phyloP scores from a whole-genome alignment of 2,113 vertebrate genomes.

The Trachemys scripta region DNA sequence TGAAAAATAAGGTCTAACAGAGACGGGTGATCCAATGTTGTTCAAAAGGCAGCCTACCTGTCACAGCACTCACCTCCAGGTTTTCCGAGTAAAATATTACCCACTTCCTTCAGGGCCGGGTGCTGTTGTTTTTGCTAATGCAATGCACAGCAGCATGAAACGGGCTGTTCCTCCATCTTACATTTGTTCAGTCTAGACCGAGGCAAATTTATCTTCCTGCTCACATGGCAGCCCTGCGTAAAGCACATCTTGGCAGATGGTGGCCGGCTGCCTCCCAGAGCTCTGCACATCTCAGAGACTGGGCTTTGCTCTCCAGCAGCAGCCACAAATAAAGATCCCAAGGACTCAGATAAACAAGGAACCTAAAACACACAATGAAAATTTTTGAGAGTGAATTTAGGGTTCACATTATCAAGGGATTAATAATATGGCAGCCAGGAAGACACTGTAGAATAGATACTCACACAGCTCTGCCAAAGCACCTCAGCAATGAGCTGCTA shows the following conservation, averaged over 20 bases:
- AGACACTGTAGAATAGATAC: neutral
- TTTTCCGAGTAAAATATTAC: constrained; percentile 37
- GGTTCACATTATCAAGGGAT: constrained; percentile 37
- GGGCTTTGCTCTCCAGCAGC: constrained; percentile 22
- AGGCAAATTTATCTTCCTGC: neutral
- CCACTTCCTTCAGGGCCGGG: neutral
- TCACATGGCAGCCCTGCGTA: neutral
- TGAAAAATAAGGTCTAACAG: neutral
- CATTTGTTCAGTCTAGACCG: neutral
- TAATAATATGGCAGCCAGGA: neutral
- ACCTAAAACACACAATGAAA: neutral
- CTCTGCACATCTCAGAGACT: constrained; percentile 1
- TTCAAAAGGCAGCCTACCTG: neutral
- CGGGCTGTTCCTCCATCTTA: accelerated
- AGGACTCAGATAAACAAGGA: constrained; percentile 48
- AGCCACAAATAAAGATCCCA: neutral
- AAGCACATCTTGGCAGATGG: accelerated
- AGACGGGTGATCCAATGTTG: neutral
- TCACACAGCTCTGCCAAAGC: neutral
- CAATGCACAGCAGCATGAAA: accelerated
- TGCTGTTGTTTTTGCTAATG: neutral
- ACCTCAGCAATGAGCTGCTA: neutral
- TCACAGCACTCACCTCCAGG: neutral
- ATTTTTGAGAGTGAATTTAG: neutral
- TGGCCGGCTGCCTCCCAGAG: accelerated